Conservation (phyloP, 2,888 invertebrate species). For the Scaeva pyrastri region DNA sequence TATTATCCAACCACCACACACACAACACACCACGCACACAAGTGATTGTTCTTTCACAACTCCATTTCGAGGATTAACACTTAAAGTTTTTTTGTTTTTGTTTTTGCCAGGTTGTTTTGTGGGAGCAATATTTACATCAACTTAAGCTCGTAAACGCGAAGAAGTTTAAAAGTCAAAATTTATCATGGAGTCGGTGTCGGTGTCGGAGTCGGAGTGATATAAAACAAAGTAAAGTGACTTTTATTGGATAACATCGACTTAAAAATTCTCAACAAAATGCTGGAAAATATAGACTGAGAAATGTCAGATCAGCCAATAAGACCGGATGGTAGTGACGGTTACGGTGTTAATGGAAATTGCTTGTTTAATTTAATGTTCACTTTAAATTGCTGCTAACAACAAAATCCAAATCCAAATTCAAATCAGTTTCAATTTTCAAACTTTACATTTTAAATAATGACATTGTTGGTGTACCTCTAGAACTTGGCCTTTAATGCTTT, state of each 20-base stretch:
- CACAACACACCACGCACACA: background rate
- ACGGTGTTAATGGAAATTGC: conserved; percentile 59
- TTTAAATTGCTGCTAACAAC: conserved; percentile 3
- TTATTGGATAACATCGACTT: conserved; percentile 27
- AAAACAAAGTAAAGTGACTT: conserved; percentile 26
- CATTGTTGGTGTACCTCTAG: conserved; percentile 39
- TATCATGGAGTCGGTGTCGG: too few species aligned
- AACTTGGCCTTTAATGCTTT: background rate
- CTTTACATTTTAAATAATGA: conserved; percentile 25
- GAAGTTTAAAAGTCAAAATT: conserved; percentile 34
- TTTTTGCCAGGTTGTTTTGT: conserved; percentile 10
- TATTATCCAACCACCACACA: conserved; percentile 12
- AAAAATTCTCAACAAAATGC: background rate
- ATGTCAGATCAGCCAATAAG: conserved; percentile 17
- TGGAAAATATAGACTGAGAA: background rate
- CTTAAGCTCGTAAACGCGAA: conserved; percentile 15
- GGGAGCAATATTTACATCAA: conserved; percentile 24
- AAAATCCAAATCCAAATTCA: background rate
- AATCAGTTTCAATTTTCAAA: background rate
- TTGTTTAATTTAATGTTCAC: conserved; percentile 43
- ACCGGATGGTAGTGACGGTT: background rate
- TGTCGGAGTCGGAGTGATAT: too few species aligned
- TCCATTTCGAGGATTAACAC: conserved; percentile 30
- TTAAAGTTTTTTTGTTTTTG: conserved; percentile 14
- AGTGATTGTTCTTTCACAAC: conserved; percentile 20